Conservation (phyloP, 2,888 invertebrate genomes). For the Lithosia quadra region DNA sequence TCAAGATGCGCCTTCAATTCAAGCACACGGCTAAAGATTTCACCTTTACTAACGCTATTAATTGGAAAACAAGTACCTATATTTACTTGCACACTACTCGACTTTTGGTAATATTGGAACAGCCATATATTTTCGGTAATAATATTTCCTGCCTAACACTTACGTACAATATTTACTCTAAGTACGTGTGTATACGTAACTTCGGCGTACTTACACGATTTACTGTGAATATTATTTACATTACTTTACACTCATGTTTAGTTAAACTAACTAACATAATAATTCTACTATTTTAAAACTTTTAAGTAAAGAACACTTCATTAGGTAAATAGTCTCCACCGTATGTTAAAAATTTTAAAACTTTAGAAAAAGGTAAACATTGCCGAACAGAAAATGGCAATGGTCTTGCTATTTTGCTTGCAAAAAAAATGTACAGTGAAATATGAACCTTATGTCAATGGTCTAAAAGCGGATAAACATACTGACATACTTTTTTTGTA, state of each 20-base stretch:
- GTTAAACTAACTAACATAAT: not conserved
- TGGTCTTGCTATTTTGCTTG: too few relatives aligned
- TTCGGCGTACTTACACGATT: not conserved
- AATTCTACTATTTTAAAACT: too few relatives aligned
- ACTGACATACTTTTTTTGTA: too few relatives aligned
- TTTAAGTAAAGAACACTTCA: too few relatives aligned
- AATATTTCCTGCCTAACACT: not conserved
- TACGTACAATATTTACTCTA: not conserved
- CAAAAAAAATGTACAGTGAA: too few relatives aligned
- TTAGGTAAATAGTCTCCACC: too few relatives aligned
- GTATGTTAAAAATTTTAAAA: too few relatives aligned
- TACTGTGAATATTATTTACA: not conserved
- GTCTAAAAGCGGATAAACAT: too few relatives aligned
- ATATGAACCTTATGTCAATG: too few relatives aligned
- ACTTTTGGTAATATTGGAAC: not conserved
- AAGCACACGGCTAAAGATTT: not conserved
- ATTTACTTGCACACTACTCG: not conserved
- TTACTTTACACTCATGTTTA: not conserved
- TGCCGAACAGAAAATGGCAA: too few relatives aligned
- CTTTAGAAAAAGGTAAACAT: too few relatives aligned
- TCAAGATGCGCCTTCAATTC: not conserved
- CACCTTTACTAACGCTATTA: not conserved
- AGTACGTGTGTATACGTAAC: not conserved
- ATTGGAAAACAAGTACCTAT: not conserved
- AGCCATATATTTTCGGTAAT: not conserved